A percentile compares a stretch with the other conserved stretches of the same genome.
Evolutionary conservation across 2,888 invertebrate species (phyloP).

Genomic region (Troides helena): DNA sequence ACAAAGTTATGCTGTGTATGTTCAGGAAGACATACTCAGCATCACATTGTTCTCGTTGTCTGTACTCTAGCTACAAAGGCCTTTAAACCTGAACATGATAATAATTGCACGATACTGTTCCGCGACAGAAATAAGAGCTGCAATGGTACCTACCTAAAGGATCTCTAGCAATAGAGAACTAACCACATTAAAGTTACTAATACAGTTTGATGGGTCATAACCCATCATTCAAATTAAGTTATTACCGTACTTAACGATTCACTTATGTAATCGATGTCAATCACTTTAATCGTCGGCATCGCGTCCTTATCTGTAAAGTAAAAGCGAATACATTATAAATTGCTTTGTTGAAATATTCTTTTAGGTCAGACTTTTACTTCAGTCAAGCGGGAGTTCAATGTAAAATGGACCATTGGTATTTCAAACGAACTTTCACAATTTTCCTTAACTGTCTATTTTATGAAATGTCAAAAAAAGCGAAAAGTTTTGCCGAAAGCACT

Average conservation of each 20-base stretch:
- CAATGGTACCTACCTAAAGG: no score
- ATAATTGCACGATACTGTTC: no score
- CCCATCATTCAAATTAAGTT: neutral
- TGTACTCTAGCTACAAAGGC: no score
- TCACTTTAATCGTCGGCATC: neutral
- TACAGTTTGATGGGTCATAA: neutral
- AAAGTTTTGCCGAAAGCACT: conserved; percentile 14
- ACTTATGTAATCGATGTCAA: neutral
- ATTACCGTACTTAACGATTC: neutral
- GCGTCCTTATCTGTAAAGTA: conserved; percentile 3
- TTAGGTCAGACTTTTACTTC: conserved; percentile 1
- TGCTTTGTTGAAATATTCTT: conserved; percentile 9
- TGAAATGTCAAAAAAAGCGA: conserved; percentile 23
- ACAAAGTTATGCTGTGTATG: no score
- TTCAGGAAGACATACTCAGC: no score
- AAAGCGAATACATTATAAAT: conserved; percentile 19
- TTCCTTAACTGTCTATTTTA: conserved; percentile 27
- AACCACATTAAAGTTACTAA: no score
- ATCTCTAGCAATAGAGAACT: no score
- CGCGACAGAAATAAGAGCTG: no score
- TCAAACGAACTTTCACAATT: conserved; percentile 16
- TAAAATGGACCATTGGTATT: conserved; percentile 14
- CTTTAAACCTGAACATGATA: no score
- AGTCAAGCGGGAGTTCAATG: conserved; percentile 8
- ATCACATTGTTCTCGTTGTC: no score